These are phyloP conservation scores for Ophioninae sp. DNA, from an alignment of 2,888 invertebrate genomes.

Conservation along the genomic window DNA sequence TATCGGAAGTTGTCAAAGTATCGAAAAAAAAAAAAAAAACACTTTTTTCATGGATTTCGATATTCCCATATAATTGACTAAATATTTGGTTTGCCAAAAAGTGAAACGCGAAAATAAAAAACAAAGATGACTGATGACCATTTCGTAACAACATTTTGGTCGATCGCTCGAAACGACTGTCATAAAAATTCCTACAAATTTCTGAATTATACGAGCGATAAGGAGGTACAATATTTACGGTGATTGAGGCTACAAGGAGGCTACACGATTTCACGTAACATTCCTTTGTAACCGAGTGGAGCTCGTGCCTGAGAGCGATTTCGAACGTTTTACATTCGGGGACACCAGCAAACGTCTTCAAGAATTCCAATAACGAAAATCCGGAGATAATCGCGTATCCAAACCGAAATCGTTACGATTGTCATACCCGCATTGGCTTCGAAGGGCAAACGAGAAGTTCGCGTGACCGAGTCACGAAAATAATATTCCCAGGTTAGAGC, in stretches of 20 bases:
- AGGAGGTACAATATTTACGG: neutral
- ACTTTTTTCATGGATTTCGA: neutral
- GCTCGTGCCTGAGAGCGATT: conserved; percentile 10
- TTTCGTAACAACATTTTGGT: neutral
- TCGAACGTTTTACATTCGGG: neutral
- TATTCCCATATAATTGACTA: neutral
- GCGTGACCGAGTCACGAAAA: conserved; percentile 58
- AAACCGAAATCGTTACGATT: conserved; percentile 33
- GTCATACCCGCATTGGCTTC: conserved; percentile 15
- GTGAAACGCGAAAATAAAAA: neutral
- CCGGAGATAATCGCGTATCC: conserved; percentile 6
- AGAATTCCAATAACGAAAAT: conserved; percentile 15
- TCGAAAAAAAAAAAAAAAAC: neutral
- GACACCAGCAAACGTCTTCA: conserved; percentile 3
- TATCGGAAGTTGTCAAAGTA: neutral
- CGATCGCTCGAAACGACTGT: neutral
- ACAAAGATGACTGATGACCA: neutral
- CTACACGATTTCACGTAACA: neutral
- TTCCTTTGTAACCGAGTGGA: neutral
- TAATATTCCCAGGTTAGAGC: neutral
- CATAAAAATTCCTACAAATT: neutral
- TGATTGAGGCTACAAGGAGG: neutral
- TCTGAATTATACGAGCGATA: neutral
- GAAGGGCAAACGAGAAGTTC: conserved; percentile 52
- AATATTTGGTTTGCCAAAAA: neutral